Evolutionary conservation across 2,888 invertebrate genomes (phyloP).

Genomic region (Plagiodera versicolora): DNA sequence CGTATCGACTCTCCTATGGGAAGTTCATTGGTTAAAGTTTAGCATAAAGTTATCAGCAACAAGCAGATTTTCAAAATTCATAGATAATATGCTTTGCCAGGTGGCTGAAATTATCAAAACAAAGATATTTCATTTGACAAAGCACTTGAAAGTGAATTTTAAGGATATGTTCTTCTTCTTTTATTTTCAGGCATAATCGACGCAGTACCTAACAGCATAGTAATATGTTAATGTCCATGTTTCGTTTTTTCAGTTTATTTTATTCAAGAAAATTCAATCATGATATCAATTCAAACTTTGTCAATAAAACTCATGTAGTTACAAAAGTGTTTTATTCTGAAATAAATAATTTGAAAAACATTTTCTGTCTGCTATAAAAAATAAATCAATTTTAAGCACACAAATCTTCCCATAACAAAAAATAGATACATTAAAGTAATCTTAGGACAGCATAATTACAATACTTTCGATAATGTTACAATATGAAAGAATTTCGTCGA

Average conservation of each 20-base stretch:
- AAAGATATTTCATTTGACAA: neutral
- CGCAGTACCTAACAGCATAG: no score
- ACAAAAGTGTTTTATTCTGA: conserved; percentile 23
- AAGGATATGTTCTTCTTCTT: no score
- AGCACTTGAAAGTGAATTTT: no score
- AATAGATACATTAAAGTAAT: conserved; percentile 19
- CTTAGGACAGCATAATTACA: conserved; percentile 25
- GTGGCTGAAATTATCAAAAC: neutral
- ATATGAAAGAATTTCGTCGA: conserved; percentile 11
- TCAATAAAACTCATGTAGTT: conserved; percentile 3
- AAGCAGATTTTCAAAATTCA: neutral
- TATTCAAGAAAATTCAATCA: no score
- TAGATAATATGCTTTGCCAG: neutral
- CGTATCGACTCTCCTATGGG: neutral
- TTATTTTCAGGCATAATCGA: no score
- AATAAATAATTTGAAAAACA: conserved; percentile 24
- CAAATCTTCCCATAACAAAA: conserved; percentile 19
- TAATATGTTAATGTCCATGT: no score
- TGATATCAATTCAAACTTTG: no score
- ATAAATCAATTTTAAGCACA: conserved; percentile 18
- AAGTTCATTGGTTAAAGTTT: no score
- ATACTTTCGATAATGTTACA: conserved; percentile 7
- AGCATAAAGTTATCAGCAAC: neutral
- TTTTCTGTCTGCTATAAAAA: conserved; percentile 15
- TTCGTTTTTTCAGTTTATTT: no score